These are phyloP conservation scores for Rostratula benghalensis DNA, from an alignment of 2,113 vertebrate species.

Conservation along the genomic window DNA sequence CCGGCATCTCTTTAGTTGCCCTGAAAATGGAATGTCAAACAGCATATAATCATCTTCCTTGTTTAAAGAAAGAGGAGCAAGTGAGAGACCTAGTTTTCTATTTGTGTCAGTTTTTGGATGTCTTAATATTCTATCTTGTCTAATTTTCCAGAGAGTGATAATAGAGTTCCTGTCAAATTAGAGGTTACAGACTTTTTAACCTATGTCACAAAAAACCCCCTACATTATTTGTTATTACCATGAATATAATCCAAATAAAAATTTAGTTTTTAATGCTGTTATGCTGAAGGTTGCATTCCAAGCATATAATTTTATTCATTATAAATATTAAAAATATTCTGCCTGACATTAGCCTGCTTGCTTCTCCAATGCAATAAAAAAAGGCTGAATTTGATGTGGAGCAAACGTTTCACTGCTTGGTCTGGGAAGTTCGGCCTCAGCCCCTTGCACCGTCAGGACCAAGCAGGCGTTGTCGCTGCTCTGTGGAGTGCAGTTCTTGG, in stretches of 20 bases:
- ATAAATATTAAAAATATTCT: slow-evolving; percentile 69
- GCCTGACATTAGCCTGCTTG: slow-evolving; percentile 42
- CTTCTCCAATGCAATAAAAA: not conserved
- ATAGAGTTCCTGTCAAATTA: slow-evolving; percentile 78
- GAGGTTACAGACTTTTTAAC: slow-evolving; percentile 76
- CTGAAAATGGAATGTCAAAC: slow-evolving; percentile 75
- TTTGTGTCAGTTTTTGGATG: slow-evolving; percentile 78
- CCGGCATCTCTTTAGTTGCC: slow-evolving; percentile 60
- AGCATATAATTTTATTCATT: slow-evolving; percentile 76
- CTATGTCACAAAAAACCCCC: slow-evolving; percentile 32
- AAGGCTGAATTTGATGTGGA: not conserved
- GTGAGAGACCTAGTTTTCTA: slow-evolving; percentile 71
- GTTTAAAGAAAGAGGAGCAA: slow-evolving; percentile 60
- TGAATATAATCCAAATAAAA: slow-evolving; percentile 73
- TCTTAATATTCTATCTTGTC: slow-evolving; percentile 77
- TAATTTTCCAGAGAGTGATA: slow-evolving; percentile 75
- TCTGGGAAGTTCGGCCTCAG: not conserved
- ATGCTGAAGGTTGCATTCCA: slow-evolving; percentile 58
- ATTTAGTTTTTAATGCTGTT: slow-evolving; percentile 64
- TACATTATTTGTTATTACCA: slow-evolving; percentile 66
- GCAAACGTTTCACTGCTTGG: rapidly evolving
- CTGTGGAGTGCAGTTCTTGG: not conserved
- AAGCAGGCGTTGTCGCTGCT: not conserved
- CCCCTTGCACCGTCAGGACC: not conserved
- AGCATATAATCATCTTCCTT: slow-evolving; percentile 74